Conservation (phyloP, 2,888 invertebrate genomes). For the Zootermopsis nevadensis region DNA sequence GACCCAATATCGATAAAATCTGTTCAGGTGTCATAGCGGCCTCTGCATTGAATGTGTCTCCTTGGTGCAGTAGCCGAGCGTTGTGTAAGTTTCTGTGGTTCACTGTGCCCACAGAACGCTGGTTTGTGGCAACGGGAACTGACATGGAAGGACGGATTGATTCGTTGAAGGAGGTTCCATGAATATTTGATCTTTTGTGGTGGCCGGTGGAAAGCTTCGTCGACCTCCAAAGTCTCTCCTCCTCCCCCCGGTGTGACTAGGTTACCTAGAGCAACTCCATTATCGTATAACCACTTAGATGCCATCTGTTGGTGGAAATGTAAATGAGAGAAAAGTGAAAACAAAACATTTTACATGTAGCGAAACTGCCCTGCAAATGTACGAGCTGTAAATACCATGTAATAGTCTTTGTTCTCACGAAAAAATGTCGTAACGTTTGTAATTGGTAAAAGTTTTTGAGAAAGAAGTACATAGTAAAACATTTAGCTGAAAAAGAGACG, state of each 20-base stretch:
- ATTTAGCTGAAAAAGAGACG: no score
- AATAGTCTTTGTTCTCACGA: no score
- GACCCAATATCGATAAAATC: no score
- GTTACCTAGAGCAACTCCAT: conserved; percentile 16
- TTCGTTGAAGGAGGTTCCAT: conserved; percentile 33
- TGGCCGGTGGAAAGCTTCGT: conserved; percentile 33
- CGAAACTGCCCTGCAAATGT: neutral
- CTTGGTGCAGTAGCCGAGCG: neutral
- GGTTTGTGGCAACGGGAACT: neutral
- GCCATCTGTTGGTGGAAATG: conserved; percentile 35
- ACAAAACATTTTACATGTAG: neutral
- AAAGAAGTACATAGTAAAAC: no score
- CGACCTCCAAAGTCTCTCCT: neutral
- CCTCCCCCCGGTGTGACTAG: neutral
- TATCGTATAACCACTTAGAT: neutral
- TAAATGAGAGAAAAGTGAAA: conserved; percentile 46
- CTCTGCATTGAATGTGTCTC: neutral
- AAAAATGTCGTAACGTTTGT: no score
- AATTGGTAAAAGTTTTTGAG: no score
- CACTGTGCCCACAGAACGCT: no score
- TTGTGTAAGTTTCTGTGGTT: no score
- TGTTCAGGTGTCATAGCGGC: no score
- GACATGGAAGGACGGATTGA: neutral
- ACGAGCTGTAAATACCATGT: neutral
- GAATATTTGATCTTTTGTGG: conserved; percentile 23